phyloP scores from a whole-genome alignment of 1,140 invertebrate genomes.

The Galleria mellonella region DNA sequence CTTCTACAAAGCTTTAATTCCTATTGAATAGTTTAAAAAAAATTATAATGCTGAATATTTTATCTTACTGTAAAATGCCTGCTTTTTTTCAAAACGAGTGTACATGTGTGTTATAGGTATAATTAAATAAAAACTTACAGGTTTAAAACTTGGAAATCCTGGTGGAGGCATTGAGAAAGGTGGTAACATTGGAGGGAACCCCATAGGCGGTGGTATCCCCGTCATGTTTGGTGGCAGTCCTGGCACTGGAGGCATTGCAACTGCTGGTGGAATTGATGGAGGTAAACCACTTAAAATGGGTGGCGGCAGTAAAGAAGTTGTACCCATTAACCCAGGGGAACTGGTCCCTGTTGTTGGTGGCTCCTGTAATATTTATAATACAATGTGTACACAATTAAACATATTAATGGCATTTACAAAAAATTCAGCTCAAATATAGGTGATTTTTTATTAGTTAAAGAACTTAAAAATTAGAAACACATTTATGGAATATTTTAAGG shows the following conservation, averaged over 20 bases:
- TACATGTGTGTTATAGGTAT: no score
- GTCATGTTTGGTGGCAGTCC: constrained; percentile 49
- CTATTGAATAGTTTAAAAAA: no score
- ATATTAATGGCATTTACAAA: no score
- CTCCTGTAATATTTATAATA: constrained; percentile 30
- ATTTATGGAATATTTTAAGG: no score
- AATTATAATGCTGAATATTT: no score
- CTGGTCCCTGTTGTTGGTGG: constrained; percentile 38
- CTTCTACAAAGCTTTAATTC: no score
- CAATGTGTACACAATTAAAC: no score
- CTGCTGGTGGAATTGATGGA: constrained; percentile 30
- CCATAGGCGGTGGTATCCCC: constrained; percentile 75
- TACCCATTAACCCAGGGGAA: constrained; percentile 45
- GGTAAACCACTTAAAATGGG: constrained; percentile 24
- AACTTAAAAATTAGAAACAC: no score
- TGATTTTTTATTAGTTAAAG: no score
- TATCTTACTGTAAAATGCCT: no score
- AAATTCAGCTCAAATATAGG: no score
- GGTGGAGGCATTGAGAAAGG: constrained; percentile 86
- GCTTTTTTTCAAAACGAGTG: no score
- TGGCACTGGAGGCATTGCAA: constrained; percentile 56
- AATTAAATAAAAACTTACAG: constrained; percentile 34
- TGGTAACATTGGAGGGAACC: constrained; percentile 82
- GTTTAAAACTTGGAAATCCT: constrained; percentile 78
- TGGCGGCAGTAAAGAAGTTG: constrained; percentile 39